Evolutionary conservation across 2,888 invertebrate genomes (phyloP), one percentile per base, ranked within the genome.

Genomic region (Vesta saturnalis): DNA sequence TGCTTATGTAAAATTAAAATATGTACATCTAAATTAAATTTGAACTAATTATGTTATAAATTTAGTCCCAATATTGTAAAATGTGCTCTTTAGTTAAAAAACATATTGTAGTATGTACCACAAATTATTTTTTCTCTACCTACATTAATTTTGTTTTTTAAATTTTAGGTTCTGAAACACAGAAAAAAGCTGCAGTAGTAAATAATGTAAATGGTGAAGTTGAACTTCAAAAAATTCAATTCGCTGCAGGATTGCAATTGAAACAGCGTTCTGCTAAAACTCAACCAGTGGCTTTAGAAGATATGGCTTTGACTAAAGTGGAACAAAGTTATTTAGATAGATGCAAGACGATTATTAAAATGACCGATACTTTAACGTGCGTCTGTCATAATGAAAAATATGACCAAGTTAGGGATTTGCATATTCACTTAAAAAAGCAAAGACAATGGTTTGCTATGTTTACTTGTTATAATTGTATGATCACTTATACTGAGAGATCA

Each of bases 391-490:
- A 80, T n/a, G 78, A 80, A 12, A 65, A 70, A 1, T 81, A 80
- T 61, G 76, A 76, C 1, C 79, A 79, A 6, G 57, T 79, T 30
- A 82, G 81, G 69, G 77, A 80, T 12, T 62, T 84, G 8, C 69
- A 82, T 21, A 79, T 78, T 1, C 84, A 84, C 76, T 73, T 84
- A 30, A 74, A 83, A 22, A 77, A 80, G 16, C 70, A 79, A n/a
- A 76, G 80, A 16, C 78, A 80, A 14, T 83, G 83, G 82, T 88
- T 89, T 58, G 89, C 89, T 0, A 87, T 88, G 74, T 89, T 88
- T 74, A 89, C 89, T 0, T 89, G 89, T 75, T 89, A 89, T 74
- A 88, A 88, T 77, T 89, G 89, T 76, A 87, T 89, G 67, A 83
- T 89, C 22, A 88, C 89, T 0, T 89, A 88, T 70, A 84, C 80